A percentile compares a stretch with the other conserved stretches of the same genome.
These are phyloP conservation scores for Narcine bancroftii DNA, from an alignment of 2,113 vertebrate genomes.

Conservation along the genomic window DNA sequence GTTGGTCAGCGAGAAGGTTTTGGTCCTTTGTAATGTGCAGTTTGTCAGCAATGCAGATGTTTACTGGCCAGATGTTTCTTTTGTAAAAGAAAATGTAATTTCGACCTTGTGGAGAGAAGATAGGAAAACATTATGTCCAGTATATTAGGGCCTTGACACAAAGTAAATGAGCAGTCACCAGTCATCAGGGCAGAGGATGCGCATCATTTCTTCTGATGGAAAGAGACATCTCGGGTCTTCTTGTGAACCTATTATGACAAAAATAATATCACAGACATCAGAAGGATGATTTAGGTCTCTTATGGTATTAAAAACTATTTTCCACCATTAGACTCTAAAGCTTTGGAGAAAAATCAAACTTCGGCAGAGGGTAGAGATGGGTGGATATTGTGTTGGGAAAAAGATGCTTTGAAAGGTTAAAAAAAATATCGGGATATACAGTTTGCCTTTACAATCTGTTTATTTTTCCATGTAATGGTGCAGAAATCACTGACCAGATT, in stretches of 20 bases:
- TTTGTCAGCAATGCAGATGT: neutral
- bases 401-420: too few species aligned
- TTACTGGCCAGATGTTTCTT: conserved; percentile 19
- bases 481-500: too few species aligned
- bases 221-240: neutral
- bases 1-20: neutral
- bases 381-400: too few species aligned
- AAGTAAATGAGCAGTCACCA: neutral
- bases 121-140: conserved; percentile 10
- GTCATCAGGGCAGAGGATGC: conserved; percentile 26
- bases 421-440: too few species aligned
- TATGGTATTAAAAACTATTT: neutral
- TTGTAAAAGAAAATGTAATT: neutral
- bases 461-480: too few species aligned
- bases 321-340: too few species aligned
- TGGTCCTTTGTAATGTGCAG: neutral
- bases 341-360: neutral
- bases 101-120: conserved; percentile 10
- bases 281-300: neutral
- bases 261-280: neutral
- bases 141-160: conserved; percentile 31
- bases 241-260: neutral
- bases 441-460: too few species aligned
- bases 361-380: too few species aligned
- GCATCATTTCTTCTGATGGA: neutral